Evolutionary conservation across 2,113 vertebrate genomes (phyloP).

Genomic region (Clarias macrocephalus): DNA sequence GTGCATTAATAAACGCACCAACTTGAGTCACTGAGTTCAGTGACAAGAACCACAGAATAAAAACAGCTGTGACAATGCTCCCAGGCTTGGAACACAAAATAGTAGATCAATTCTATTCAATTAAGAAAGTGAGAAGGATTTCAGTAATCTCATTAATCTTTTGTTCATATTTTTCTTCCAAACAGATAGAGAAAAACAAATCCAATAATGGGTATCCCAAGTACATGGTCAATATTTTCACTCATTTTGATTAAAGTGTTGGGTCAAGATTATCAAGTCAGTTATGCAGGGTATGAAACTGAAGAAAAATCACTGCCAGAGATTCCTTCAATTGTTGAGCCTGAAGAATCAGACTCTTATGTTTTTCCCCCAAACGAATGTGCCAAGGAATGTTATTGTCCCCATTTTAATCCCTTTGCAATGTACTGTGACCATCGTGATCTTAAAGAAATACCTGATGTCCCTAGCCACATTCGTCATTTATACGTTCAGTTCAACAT

Average conservation of each 20-base stretch:
- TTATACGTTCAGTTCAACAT: conserved; percentile 79
- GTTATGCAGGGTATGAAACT: conserved; percentile 61
- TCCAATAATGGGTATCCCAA: conserved; percentile 64
- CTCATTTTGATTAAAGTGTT: conserved; percentile 62
- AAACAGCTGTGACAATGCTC: conserved; percentile 45
- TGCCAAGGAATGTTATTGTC: conserved; percentile 77
- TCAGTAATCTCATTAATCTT: neutral
- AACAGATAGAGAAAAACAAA: conserved; percentile 56
- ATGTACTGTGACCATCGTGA: conserved; percentile 81
- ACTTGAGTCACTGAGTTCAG: conserved; percentile 26
- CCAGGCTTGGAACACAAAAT: conserved; percentile 30
- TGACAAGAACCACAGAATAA: conserved; percentile 32
- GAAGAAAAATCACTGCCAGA: conserved; percentile 57
- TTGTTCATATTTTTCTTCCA: conserved; percentile 40
- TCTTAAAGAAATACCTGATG: conserved; percentile 74
- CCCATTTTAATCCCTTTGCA: conserved; percentile 70
- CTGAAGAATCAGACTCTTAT: conserved; percentile 39
- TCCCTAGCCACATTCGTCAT: conserved; percentile 74
- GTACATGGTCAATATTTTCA: conserved; percentile 52
- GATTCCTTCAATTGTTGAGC: conserved; percentile 57
- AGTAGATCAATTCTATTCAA: neutral
- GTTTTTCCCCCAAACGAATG: conserved; percentile 60
- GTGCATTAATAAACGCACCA: neutral
- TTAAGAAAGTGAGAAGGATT: neutral
- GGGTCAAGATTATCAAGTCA: conserved; percentile 71